phyloP scores from a whole-genome alignment of 2,797 vertebrate species.

The Tragelaphus oryx region DNA sequence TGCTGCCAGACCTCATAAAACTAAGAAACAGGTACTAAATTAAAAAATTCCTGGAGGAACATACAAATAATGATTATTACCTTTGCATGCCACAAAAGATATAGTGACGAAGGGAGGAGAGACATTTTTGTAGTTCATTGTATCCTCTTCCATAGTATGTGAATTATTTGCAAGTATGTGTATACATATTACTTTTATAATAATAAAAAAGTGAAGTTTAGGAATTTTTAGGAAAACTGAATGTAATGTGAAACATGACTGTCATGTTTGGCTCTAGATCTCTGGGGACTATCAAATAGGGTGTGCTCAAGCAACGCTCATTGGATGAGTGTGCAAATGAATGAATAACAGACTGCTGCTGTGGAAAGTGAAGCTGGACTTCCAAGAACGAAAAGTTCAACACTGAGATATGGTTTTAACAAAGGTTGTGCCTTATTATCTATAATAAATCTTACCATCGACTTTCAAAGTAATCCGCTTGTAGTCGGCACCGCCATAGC shows the following conservation, averaged over 20 bases:
- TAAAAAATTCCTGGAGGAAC: not conserved
- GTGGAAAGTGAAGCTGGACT: not conserved
- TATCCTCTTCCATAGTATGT: not conserved
- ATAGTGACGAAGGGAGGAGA: not conserved
- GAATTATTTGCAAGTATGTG: conserved; percentile 5
- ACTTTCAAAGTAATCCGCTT: conserved; percentile 86
- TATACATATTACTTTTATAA: not conserved
- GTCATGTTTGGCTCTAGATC: not conserved
- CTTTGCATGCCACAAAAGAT: not conserved
- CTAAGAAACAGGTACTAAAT: not conserved
- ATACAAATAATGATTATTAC: not conserved
- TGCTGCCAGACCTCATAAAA: not conserved
- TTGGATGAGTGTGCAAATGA: not conserved
- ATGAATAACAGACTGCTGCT: not conserved
- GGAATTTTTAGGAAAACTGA: conserved; percentile 19
- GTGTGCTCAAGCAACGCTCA: not conserved
- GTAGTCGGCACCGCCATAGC: conserved; percentile 85
- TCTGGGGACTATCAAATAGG: not conserved
- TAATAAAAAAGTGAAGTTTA: conserved; percentile 5
- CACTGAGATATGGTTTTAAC: not conserved
- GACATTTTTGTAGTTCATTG: not conserved
- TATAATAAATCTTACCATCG: conserved; percentile 80
- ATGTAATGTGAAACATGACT: not conserved
- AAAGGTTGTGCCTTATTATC: not conserved
- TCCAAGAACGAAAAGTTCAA: conserved; percentile 2